These are phyloP conservation scores for Penaeus vannamei DNA, from an alignment of 1,140 invertebrate genomes.

Conservation along the genomic window DNA sequence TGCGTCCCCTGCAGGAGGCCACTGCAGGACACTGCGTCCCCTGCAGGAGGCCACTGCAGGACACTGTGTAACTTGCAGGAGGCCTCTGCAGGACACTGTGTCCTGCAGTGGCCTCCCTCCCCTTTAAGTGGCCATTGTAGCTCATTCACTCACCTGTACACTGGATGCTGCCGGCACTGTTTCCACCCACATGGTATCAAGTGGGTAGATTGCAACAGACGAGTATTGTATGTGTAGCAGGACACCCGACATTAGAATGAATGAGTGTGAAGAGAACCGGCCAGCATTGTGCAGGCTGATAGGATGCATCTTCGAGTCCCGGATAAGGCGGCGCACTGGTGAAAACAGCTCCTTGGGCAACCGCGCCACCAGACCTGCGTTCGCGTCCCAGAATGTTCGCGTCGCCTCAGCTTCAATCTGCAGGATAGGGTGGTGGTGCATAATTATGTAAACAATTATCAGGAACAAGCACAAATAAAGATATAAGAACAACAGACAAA, in stretches of 20 bases:
- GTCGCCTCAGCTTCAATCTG: slow-evolving; percentile 80
- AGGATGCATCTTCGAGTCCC: slow-evolving; percentile 82
- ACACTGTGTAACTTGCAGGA: too few relatives aligned
- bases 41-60: too few relatives aligned
- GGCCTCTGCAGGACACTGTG: too few relatives aligned
- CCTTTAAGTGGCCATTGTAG: too few relatives aligned
- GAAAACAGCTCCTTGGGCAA: slow-evolving; percentile 78
- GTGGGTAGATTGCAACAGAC: slow-evolving; percentile 77
- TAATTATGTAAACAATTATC: background rate
- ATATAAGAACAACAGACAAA: background rate
- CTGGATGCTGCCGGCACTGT: slow-evolving; percentile 74
- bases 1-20: too few relatives aligned
- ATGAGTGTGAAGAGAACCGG: slow-evolving; percentile 79
- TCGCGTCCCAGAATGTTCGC: slow-evolving; percentile 81
- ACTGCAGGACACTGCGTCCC: too few relatives aligned
- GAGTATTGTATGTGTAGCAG: slow-evolving; percentile 74
- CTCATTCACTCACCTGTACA: slow-evolving; percentile 45
- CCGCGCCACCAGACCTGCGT: slow-evolving; percentile 74
- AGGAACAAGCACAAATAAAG: too few relatives aligned
- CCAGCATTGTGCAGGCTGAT: slow-evolving; percentile 77
- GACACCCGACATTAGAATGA: slow-evolving; percentile 74
- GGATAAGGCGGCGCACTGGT: slow-evolving; percentile 81
- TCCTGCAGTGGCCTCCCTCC: too few relatives aligned
- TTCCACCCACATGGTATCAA: slow-evolving; percentile 87
- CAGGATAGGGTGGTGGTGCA: slow-evolving; percentile 19